phyloP scores from a whole-genome alignment of 1,140 invertebrate species.

The Zophobas atratus region DNA sequence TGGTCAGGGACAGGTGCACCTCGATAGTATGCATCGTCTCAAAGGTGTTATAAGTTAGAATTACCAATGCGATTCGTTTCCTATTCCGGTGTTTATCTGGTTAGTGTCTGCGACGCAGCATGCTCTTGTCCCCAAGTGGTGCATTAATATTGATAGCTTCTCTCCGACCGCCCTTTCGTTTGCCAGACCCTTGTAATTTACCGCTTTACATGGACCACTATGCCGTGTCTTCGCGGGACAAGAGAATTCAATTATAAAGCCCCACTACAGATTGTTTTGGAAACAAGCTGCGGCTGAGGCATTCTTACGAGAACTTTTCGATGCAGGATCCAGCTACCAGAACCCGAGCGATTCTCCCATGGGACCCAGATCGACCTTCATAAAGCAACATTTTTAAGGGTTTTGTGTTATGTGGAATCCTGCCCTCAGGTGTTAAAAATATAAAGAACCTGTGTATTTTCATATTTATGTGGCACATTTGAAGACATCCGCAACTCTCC shows the following conservation, averaged over 20 bases:
- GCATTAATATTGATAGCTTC: conserved; percentile 50
- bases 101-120: conserved; percentile 43
- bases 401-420: too few species aligned
- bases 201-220: conserved; percentile 47
- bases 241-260: conserved; percentile 50
- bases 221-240: conserved; percentile 42
- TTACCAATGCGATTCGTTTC: conserved; percentile 40
- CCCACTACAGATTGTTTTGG: conserved; percentile 41
- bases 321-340: conserved; percentile 10
- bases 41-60: conserved; percentile 26
- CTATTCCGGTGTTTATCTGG: conserved; percentile 49
- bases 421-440: too few species aligned
- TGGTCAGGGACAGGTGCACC: conserved; percentile 19
- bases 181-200: conserved; percentile 49
- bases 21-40: conserved; percentile 29
- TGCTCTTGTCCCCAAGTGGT: conserved; percentile 44
- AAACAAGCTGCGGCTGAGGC: conserved; percentile 31
- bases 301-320: conserved; percentile 16
- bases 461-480: too few species aligned
- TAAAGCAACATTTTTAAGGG: too few species aligned
- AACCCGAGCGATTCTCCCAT: neutral
- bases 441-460: too few species aligned
- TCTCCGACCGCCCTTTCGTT: conserved; percentile 33
- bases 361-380: neutral
- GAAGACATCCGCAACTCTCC: too few species aligned